A percentile compares a stretch with the other conserved stretches of the same genome.
Evolutionary conservation across 92 coral and sea anemone genomes (phyloP).

Genomic region (Paramuricea clavata): DNA sequence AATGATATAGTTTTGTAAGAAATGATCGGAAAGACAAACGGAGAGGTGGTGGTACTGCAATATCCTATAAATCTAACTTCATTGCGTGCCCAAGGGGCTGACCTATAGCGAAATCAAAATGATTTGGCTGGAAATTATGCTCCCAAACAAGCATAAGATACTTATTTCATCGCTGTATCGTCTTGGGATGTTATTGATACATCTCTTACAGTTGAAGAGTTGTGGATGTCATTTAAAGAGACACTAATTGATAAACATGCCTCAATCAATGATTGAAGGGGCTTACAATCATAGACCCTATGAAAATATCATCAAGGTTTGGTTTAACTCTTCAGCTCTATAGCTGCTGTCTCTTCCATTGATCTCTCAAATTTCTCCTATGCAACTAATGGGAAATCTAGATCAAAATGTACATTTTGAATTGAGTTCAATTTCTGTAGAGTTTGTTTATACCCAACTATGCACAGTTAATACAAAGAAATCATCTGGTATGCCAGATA

Average conservation of each 20-base stretch:
- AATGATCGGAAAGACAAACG: slow-evolving; percentile 25
- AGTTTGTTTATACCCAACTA: too few relatives aligned
- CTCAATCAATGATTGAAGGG: not conserved
- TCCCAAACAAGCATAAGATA: not conserved
- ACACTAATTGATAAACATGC: slow-evolving; percentile 10
- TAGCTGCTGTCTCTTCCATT: too few relatives aligned
- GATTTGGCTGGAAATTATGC: not conserved
- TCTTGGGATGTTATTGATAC: slow-evolving; percentile 27
- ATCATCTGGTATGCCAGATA: too few relatives aligned
- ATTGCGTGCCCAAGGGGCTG: not conserved
- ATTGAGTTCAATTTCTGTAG: too few relatives aligned
- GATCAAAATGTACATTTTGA: too few relatives aligned
- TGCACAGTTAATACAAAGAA: too few relatives aligned
- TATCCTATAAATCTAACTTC: slow-evolving; percentile 42
- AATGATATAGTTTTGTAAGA: slow-evolving; percentile 21
- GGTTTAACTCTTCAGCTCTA: too few relatives aligned
- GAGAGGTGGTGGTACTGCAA: slow-evolving; percentile 28
- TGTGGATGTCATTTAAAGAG: not conserved
- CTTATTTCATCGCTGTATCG: not conserved
- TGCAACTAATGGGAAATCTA: too few relatives aligned
- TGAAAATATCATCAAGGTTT: too few relatives aligned
- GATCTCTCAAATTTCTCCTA: too few relatives aligned
- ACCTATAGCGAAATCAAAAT: not conserved
- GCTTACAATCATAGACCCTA: not conserved
- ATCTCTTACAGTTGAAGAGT: slow-evolving; percentile 32